Evolutionary conservation across 2,113 vertebrate species (phyloP).

Genomic region (Chaetorhynchus papuensis): DNA sequence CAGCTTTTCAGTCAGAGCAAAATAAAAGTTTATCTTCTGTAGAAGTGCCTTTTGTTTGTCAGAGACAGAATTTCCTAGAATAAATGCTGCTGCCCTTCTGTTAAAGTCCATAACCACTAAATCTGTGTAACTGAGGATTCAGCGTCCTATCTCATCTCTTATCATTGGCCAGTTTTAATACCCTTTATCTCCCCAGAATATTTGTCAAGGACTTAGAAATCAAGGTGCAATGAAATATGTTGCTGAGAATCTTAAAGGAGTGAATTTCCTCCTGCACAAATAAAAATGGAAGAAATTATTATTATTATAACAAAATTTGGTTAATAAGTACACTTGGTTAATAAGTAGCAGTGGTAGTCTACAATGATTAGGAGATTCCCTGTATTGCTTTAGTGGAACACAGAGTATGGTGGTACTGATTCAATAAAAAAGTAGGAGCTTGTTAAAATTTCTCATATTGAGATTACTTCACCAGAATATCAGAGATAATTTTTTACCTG

Average conservation of each 20-base stretch:
- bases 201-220: constrained; percentile 21
- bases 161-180: constrained; percentile 16
- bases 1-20: background rate
- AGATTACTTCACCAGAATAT: background rate
- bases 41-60: constrained; percentile 18
- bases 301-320: background rate
- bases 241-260: background rate
- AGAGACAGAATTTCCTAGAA: constrained; percentile 10
- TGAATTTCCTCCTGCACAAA: background rate
- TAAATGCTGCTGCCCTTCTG: constrained; percentile 45
- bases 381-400: background rate
- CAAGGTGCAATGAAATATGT: background rate
- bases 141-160: background rate
- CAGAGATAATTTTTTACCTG: background rate
- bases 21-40: constrained; percentile 36
- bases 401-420: background rate
- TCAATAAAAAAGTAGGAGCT: background rate
- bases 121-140: constrained; percentile 55
- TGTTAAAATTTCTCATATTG: background rate
- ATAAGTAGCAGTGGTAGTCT: background rate
- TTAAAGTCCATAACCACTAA: constrained; percentile 35
- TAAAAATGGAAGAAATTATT: background rate
- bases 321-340: background rate
- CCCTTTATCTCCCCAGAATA: constrained; percentile 6
- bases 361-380: background rate